Evolutionary conservation across 2,888 invertebrate species (phyloP).

Genomic region (Pasiphila rectangulata): DNA sequence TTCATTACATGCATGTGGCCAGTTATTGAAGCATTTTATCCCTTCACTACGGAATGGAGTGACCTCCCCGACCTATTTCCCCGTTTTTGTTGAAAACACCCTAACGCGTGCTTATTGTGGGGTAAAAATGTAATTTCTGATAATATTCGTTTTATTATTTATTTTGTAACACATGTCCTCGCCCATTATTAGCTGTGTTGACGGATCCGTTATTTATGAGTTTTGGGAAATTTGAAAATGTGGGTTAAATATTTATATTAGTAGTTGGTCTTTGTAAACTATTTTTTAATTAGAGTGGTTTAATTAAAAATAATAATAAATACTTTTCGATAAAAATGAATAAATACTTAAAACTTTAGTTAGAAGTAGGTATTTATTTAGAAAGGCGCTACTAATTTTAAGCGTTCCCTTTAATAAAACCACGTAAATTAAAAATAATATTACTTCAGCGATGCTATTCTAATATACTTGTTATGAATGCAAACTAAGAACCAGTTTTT

Average conservation of each 20-base stretch:
- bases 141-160: conserved; percentile 63
- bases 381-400: too few species aligned
- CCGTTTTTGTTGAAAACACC: conserved; percentile 60
- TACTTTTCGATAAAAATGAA: too few species aligned
- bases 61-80: conserved; percentile 69
- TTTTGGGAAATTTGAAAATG: background rate
- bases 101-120: conserved; percentile 61
- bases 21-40: conserved; percentile 72
- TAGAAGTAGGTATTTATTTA: too few species aligned
- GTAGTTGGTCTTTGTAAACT: too few species aligned
- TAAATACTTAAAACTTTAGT: too few species aligned
- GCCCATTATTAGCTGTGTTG: conserved; percentile 29
- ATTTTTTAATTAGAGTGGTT: too few species aligned
- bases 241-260: background rate
- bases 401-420: background rate
- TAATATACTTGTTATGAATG: conserved; percentile 46
- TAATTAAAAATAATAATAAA: too few species aligned
- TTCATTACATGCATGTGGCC: conserved; percentile 44
- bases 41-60: conserved; percentile 53
- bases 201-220: conserved; percentile 15
- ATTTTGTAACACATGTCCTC: conserved; percentile 60
- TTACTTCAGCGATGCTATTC: background rate
- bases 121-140: conserved; percentile 60
- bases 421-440: too few species aligned
- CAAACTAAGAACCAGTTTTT: conserved; percentile 59